phyloP scores from a whole-genome alignment of 2,113 vertebrate species.

The Boulengeromyrus knoepffleri region DNA sequence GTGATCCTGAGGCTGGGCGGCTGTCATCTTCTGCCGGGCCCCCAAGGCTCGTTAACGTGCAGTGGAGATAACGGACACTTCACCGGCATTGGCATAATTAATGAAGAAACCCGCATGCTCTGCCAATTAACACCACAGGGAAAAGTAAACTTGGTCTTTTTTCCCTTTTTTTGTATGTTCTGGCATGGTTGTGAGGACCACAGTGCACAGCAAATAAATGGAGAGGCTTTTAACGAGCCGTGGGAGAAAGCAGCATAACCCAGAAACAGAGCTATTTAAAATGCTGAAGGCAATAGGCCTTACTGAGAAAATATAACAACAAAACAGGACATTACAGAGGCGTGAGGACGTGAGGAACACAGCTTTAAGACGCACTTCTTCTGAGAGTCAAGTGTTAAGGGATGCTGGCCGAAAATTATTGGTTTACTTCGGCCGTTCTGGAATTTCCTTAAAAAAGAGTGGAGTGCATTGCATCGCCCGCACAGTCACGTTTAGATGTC shows the following conservation, averaged over 20 bases:
- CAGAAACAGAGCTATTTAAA: constrained; percentile 63
- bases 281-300: constrained; percentile 67
- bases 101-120: constrained; percentile 77
- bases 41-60: constrained; percentile 63
- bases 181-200: constrained; percentile 76
- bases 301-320: constrained; percentile 65
- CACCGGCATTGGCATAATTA: constrained; percentile 81
- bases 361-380: not conserved
- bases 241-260: constrained; percentile 62
- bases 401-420: not conserved
- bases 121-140: constrained; percentile 89
- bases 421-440: not conserved
- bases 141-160: constrained; percentile 80
- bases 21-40: constrained; percentile 52
- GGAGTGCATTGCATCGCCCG: not conserved
- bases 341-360: not conserved
- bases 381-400: not conserved
- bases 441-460: not conserved
- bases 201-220: constrained; percentile 80
- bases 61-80: constrained; percentile 64
- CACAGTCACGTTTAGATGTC: not conserved
- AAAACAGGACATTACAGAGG: not conserved
- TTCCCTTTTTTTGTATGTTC: constrained; percentile 64
- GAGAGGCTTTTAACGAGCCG: constrained; percentile 78
- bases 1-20: constrained; percentile 39